phyloP scores from a whole-genome alignment of 2,888 invertebrate genomes.

The Chrysopilus asiliformis region DNA sequence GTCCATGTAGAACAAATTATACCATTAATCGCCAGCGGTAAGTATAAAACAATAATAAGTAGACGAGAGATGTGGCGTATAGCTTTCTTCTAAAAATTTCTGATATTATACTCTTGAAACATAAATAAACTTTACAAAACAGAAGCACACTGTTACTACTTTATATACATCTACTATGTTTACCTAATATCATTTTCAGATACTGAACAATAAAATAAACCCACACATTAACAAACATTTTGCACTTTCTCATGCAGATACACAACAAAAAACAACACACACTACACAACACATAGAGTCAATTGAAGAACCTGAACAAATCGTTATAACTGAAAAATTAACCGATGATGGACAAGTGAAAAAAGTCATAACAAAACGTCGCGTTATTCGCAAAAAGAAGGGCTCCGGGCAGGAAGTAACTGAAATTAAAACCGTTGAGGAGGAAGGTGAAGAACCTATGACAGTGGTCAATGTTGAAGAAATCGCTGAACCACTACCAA shows the following conservation, averaged over 20 bases:
- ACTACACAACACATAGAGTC: slow-evolving; percentile 26
- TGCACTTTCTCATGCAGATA: slow-evolving; percentile 28
- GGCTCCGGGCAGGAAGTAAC: slow-evolving; percentile 29
- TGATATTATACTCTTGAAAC: too few relatives aligned
- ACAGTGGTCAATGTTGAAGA: slow-evolving; percentile 21
- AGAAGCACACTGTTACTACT: slow-evolving; percentile 19
- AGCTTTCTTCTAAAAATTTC: slow-evolving; percentile 24
- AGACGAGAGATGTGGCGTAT: slow-evolving; percentile 27
- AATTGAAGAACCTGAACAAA: slow-evolving; percentile 19
- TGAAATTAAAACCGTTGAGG: slow-evolving; percentile 31
- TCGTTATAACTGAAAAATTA: slow-evolving; percentile 31
- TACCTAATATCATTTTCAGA: too few relatives aligned
- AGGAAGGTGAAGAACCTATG: slow-evolving; percentile 31
- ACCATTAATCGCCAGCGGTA: slow-evolving; percentile 6
- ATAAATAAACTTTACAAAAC: slow-evolving; percentile 17
- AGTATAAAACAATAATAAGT: slow-evolving; percentile 14
- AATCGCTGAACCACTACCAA: slow-evolving; percentile 9
- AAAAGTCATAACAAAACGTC: slow-evolving; percentile 24
- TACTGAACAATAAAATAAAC: too few relatives aligned
- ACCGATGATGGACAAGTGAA: slow-evolving; percentile 26
- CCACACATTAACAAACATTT: slow-evolving; percentile 14
- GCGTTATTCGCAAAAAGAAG: slow-evolving; percentile 27
- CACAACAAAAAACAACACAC: slow-evolving; percentile 28
- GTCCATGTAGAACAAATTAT: slow-evolving; percentile 3
- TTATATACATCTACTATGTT: too few relatives aligned